Conservation (phyloP, 1,140 invertebrate species). For the Heliconius congener region DNA sequence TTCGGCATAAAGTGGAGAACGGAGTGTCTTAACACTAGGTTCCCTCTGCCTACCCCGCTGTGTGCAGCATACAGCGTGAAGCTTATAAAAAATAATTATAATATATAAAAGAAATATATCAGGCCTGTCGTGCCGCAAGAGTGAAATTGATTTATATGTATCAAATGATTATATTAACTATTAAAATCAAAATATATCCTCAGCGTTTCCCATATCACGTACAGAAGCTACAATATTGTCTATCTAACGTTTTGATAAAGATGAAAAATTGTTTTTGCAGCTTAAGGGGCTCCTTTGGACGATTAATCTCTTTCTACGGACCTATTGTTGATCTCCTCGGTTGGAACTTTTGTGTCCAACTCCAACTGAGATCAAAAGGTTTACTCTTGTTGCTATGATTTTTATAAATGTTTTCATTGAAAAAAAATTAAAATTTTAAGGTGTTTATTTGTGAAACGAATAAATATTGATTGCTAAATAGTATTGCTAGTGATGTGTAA, state of each 20-base stretch:
- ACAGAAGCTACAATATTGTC: constrained; percentile 29
- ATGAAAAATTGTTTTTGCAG: constrained; percentile 73
- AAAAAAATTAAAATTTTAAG: not conserved
- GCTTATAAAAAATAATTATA: too few relatives aligned
- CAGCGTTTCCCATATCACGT: not conserved
- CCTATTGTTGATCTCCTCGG: constrained; percentile 70
- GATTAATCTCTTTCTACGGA: constrained; percentile 76
- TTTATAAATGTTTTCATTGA: constrained; percentile 32
- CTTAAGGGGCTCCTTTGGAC: constrained; percentile 68
- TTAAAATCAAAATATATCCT: not conserved
- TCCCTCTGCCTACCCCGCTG: too few relatives aligned
- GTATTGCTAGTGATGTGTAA: not conserved
- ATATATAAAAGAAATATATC: too few relatives aligned
- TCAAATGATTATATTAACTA: not conserved
- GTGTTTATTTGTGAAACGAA: not conserved
- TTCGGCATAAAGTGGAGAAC: too few relatives aligned
- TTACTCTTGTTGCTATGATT: constrained; percentile 42
- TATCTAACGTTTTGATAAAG: constrained; percentile 70
- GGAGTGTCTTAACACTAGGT: too few relatives aligned
- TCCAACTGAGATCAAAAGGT: constrained; percentile 67
- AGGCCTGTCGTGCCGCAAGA: too few relatives aligned
- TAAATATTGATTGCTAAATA: not conserved
- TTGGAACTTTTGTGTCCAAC: constrained; percentile 70
- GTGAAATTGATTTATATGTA: not conserved
- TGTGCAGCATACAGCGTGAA: too few relatives aligned